A percentile compares a stretch with the other conserved stretches of the same genome.
Conservation (phyloP, 2,888 invertebrate genomes). For the Lasioglossum zephyrum region DNA sequence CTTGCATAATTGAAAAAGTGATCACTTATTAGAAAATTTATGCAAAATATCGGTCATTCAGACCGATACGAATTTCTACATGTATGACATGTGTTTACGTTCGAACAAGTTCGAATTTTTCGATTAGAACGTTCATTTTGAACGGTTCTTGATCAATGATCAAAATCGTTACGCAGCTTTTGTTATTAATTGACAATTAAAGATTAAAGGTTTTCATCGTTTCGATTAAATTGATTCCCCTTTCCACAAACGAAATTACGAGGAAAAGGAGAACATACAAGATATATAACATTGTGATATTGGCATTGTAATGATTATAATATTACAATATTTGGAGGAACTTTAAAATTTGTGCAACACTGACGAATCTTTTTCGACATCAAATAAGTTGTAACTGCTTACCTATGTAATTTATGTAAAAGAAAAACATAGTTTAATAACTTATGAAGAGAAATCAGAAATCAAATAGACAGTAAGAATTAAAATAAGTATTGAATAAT, state of each 20-base stretch:
- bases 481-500: slow-evolving; percentile 3
- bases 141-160: slow-evolving; percentile 3
- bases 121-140: not conserved
- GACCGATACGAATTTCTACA: slow-evolving; percentile 6
- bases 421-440: slow-evolving; percentile 6
- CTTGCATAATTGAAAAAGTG: slow-evolving; percentile 14
- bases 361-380: slow-evolving; percentile 6
- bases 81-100: not conserved
- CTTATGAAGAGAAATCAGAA: not conserved
- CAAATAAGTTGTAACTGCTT: slow-evolving; percentile 21
- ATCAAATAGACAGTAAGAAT: slow-evolving; percentile 6
- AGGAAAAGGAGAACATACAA: not conserved
- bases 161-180: not conserved
- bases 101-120: not conserved
- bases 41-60: not conserved
- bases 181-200: slow-evolving; percentile 2
- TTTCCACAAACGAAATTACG: not conserved
- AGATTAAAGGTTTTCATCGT: not conserved
- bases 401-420: slow-evolving; percentile 18
- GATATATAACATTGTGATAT: not conserved
- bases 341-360: not conserved
- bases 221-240: not conserved
- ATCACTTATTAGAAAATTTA: slow-evolving; percentile 17
- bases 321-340: slow-evolving; percentile 5
- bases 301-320: not conserved